These are phyloP conservation scores for Terrapene triunguis DNA, from an alignment of 2,113 vertebrate genomes.

Conservation along the genomic window DNA sequence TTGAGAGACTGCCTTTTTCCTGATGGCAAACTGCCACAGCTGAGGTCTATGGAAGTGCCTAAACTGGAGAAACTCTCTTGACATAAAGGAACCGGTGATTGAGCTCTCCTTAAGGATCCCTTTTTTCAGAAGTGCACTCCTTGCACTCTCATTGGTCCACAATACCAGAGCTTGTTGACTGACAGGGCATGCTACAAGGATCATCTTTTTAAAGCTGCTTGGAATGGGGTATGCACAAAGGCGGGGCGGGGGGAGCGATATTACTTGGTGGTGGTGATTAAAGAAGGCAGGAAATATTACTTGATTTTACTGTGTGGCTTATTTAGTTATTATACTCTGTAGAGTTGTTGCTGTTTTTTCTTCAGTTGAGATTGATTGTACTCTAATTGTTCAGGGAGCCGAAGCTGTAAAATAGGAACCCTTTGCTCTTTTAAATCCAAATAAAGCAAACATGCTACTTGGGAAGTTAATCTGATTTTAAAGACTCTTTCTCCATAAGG, in stretches of 20 bases:
- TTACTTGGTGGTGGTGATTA: background rate
- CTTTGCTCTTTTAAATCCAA: background rate
- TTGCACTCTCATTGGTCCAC: background rate
- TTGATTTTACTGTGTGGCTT: background rate
- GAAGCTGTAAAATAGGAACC: background rate
- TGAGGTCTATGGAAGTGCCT: background rate
- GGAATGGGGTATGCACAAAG: background rate
- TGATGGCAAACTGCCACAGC: background rate
- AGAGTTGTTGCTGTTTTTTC: background rate
- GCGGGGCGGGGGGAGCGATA: no score
- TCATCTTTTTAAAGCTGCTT: background rate
- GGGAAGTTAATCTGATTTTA: background rate
- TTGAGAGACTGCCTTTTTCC: background rate
- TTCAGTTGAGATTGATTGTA: background rate
- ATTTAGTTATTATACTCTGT: background rate
- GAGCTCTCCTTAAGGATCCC: rapidly evolving
- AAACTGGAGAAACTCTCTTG: background rate
- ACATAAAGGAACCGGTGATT: background rate
- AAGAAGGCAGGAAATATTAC: background rate
- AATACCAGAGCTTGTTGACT: background rate
- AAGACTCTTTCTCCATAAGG: background rate
- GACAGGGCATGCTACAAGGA: background rate
- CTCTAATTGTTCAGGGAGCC: background rate
- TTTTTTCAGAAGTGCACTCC: rapidly evolving
- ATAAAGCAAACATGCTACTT: background rate